Percentiles rank a stretch among this genome's conserved stretches.
These are phyloP conservation scores for Aporophyla nigra DNA, from an alignment of 2,888 invertebrate species.

Conservation along the genomic window DNA sequence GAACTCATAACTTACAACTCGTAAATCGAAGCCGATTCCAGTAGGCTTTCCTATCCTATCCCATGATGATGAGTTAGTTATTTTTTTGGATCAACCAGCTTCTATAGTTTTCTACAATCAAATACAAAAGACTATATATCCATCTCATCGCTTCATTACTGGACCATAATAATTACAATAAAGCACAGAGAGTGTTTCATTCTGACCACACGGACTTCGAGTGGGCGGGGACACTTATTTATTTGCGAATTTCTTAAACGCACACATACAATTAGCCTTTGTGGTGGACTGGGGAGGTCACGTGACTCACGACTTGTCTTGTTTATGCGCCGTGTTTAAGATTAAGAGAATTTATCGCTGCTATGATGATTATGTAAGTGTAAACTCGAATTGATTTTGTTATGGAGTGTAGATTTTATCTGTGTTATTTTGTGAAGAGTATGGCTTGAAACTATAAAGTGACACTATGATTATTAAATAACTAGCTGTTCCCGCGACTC, in stretches of 20 bases:
- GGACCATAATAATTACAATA: slow-evolving; percentile 43
- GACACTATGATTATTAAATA: too few species aligned
- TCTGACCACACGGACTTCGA: slow-evolving; percentile 66
- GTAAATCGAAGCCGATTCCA: too few species aligned
- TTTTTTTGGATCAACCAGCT: too few species aligned
- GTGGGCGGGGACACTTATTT: slow-evolving; percentile 68
- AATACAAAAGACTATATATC: neutral
- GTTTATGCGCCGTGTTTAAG: slow-evolving; percentile 61
- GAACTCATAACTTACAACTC: too few species aligned
- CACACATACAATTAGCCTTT: slow-evolving; percentile 67
- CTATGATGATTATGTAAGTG: slow-evolving; percentile 42
- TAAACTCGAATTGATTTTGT: slow-evolving; percentile 30
- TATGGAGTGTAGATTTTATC: slow-evolving; percentile 12
- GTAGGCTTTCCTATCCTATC: too few species aligned
- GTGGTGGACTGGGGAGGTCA: slow-evolving; percentile 50
- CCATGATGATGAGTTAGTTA: neutral
- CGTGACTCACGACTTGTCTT: slow-evolving; percentile 62
- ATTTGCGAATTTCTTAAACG: slow-evolving; percentile 70
- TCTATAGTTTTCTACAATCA: neutral
- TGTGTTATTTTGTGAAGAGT: slow-evolving; percentile 4
- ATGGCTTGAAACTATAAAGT: neutral
- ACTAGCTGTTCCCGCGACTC: too few species aligned
- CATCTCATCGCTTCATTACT: slow-evolving; percentile 30
- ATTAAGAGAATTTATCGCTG: slow-evolving; percentile 60
- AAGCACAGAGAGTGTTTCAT: slow-evolving; percentile 46